These are phyloP conservation scores for Sarotherodon lohbergeri DNA, from an alignment of 2,113 vertebrate species.

Conservation along the genomic window DNA sequence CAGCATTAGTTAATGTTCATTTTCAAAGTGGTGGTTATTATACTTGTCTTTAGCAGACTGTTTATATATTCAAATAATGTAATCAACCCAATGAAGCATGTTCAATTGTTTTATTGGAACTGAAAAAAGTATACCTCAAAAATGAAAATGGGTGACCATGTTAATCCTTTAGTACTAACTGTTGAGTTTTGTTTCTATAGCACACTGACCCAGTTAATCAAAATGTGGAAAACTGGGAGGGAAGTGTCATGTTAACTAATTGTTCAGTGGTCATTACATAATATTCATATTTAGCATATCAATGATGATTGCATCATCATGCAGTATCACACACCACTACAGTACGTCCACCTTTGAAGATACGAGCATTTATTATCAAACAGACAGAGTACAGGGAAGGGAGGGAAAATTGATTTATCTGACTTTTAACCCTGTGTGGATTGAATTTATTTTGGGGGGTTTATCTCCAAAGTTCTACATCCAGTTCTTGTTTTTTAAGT, in stretches of 20 bases:
- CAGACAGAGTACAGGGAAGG: background rate
- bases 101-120: background rate
- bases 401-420: background rate
- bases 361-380: background rate
- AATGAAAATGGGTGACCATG: background rate
- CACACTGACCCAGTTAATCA: background rate
- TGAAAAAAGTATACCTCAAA: background rate
- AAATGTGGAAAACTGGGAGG: background rate
- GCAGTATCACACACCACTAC: background rate
- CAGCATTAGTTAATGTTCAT: background rate
- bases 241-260: background rate
- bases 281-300: background rate
- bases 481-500: background rate
- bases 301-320: background rate
- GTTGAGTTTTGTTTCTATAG: background rate
- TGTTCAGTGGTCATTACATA: background rate
- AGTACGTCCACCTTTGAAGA: background rate
- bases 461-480: background rate
- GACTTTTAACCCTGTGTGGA: background rate
- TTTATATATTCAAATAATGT: background rate
- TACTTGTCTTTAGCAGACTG: background rate
- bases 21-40: background rate
- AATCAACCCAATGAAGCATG: background rate
- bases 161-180: background rate
- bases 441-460: no score